Evolutionary conservation across 2,888 invertebrate species (phyloP).

Genomic region (Nomada goodeniana): DNA sequence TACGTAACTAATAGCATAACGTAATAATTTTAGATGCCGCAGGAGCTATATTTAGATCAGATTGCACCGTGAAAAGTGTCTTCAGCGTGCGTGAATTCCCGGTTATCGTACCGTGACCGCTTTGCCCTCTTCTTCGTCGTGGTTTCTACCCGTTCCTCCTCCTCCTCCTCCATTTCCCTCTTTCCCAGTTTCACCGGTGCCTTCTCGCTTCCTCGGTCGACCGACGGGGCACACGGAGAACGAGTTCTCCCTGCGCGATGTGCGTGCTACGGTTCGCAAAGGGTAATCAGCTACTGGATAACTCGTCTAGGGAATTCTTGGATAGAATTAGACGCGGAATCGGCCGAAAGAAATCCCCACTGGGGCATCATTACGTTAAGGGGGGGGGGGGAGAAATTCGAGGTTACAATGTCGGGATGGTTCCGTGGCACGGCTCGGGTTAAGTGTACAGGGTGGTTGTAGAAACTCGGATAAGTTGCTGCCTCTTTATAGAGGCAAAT

Average conservation of each 20-base stretch:
- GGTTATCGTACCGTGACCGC: constrained; percentile 75
- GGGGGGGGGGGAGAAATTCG: constrained; percentile 10
- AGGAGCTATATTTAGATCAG: constrained; percentile 76
- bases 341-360: constrained; percentile 44
- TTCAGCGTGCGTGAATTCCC: constrained; percentile 69
- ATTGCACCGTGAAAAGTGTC: constrained; percentile 72
- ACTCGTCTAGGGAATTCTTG: constrained; percentile 60
- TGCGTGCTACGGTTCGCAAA: constrained; percentile 68
- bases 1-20: constrained; percentile 65
- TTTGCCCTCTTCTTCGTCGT: constrained; percentile 56
- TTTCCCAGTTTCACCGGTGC: constrained; percentile 9
- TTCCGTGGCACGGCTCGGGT: background rate
- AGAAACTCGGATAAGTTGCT: background rate
- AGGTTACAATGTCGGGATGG: constrained; percentile 29
- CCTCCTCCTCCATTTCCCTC: constrained; percentile 37
- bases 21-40: constrained; percentile 66
- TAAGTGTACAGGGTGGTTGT: background rate
- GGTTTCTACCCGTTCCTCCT: constrained; percentile 56
- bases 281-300: constrained; percentile 70
- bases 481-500: background rate
- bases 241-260: constrained; percentile 60
- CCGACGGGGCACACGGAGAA: constrained; percentile 35
- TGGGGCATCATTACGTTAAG: constrained; percentile 37
- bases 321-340: constrained; percentile 61
- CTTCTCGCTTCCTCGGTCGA: constrained; percentile 13